Conservation (phyloP, 2,113 vertebrate genomes). For the Lichenostomus cassidix region DNA sequence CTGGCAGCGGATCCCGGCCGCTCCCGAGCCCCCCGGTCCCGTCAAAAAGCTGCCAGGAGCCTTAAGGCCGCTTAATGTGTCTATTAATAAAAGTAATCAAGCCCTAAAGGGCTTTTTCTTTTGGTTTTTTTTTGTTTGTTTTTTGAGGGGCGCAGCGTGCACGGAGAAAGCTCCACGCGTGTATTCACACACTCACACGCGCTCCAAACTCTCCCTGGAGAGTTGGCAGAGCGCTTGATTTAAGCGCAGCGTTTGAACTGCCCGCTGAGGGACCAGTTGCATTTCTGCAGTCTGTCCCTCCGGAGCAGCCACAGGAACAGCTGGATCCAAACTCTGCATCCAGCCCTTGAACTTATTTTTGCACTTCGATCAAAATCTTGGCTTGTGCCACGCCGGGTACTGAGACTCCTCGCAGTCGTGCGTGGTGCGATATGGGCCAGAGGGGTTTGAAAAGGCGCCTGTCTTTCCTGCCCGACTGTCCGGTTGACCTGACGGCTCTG, state of each 20-base stretch:
- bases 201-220: rapidly evolving
- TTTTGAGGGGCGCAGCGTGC: not conserved
- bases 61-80: too few relatives aligned
- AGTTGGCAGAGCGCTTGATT: rapidly evolving
- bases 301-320: not conserved
- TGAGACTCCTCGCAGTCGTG: not conserved
- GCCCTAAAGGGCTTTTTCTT: not conserved
- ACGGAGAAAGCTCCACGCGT: not conserved
- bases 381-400: not conserved
- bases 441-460: not conserved
- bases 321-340: not conserved
- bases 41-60: not conserved
- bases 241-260: not conserved
- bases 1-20: not conserved
- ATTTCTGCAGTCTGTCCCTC: not conserved
- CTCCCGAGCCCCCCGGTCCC: not conserved
- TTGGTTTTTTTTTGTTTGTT: not conserved
- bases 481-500: not conserved
- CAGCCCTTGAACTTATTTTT: not conserved
- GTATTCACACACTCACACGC: not conserved
- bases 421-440: rapidly evolving
- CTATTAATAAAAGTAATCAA: not conserved
- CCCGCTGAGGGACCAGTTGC: too few relatives aligned
- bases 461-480: not conserved
- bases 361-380: not conserved